phyloP scores from a whole-genome alignment of 2,113 vertebrate species.

The Trematocara variabile region DNA sequence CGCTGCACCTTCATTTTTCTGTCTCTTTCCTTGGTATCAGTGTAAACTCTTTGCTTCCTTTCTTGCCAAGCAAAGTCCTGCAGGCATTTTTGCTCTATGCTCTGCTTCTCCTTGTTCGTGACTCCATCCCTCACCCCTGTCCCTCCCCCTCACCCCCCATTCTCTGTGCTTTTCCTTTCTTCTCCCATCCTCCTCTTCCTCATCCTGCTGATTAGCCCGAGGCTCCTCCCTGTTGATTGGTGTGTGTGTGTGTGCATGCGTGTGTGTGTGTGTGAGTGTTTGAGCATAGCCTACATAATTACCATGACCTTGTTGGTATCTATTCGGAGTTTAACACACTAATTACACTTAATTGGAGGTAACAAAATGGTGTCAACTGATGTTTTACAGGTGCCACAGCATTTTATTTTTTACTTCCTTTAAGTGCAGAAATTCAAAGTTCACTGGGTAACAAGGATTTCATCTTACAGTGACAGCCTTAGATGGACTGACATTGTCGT shows the following conservation, averaged over 20 bases:
- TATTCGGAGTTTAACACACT: conserved; percentile 40
- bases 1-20: neutral
- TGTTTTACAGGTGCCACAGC: conserved; percentile 26
- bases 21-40: conserved; percentile 23
- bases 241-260: conserved; percentile 7
- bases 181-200: conserved; percentile 31
- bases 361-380: conserved; percentile 7
- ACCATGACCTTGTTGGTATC: conserved; percentile 60
- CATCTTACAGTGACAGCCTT: neutral
- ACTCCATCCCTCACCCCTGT: conserved; percentile 29
- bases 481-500: neutral
- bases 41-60: conserved; percentile 41
- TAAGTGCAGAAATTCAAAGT: neutral
- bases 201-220: conserved; percentile 51
- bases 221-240: conserved; percentile 48
- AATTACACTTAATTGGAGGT: conserved; percentile 42
- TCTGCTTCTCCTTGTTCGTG: conserved; percentile 53
- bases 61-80: conserved; percentile 40
- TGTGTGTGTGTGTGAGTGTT: neutral
- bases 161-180: conserved; percentile 38
- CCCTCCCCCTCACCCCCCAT: conserved; percentile 25
- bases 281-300: conserved; percentile 49
- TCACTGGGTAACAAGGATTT: neutral
- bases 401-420: neutral
- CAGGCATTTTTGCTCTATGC: conserved; percentile 50